A percentile compares a stretch with the other conserved stretches of the same genome.
Evolutionary conservation across 2,113 vertebrate species (phyloP).

Genomic region (Ameiurus melas): DNA sequence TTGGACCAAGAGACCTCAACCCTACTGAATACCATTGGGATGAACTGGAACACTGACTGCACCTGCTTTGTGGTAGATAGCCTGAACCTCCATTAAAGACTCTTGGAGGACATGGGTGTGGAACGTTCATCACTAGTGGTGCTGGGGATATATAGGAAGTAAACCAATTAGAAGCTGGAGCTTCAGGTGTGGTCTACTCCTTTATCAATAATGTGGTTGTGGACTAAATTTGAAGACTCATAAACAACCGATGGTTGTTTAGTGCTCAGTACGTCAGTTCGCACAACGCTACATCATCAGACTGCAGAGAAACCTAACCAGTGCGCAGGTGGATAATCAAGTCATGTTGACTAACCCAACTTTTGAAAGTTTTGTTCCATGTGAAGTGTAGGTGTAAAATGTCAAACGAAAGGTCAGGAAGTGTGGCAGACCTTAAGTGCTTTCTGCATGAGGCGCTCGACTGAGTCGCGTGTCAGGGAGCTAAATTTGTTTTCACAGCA

Average conservation of each 20-base stretch:
- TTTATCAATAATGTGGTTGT: neutral
- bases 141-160: neutral
- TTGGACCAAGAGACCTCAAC: neutral
- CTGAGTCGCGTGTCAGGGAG: slow-evolving; percentile 1
- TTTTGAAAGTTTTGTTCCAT: neutral
- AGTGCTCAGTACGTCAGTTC: neutral
- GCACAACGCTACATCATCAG: neutral
- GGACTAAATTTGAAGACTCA: neutral
- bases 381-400: slow-evolving; percentile 2
- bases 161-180: neutral
- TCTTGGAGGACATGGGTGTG: neutral
- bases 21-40: neutral
- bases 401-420: slow-evolving; percentile 1
- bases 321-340: neutral
- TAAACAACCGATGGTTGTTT: neutral
- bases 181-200: neutral
- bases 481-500: neutral
- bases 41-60: neutral
- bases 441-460: neutral
- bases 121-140: neutral
- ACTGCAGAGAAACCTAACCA: neutral
- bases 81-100: neutral
- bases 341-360: neutral
- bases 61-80: neutral
- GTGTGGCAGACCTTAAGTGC: slow-evolving; percentile 13